Percentiles rank a stretch among this genome's conserved stretches.
phyloP scores from a whole-genome alignment of 1,140 invertebrate genomes.

The Brachionus manjavacas region DNA sequence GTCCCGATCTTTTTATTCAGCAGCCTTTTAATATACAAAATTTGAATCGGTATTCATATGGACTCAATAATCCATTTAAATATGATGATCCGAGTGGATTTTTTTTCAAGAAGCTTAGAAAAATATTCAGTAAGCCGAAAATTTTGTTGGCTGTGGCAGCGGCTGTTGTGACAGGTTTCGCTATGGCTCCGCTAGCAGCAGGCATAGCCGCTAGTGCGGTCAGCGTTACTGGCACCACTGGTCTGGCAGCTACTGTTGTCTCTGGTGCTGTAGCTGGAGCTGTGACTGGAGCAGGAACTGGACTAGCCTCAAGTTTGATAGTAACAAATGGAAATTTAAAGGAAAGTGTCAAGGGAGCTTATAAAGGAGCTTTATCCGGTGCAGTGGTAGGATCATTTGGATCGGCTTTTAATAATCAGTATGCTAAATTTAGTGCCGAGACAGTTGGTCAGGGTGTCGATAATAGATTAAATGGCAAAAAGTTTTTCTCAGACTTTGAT shows the following conservation, averaged over 20 bases:
- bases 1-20: background rate
- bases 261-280: background rate
- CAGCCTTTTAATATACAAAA: slow-evolving; percentile 13
- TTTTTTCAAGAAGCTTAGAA: background rate
- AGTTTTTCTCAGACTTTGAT: slow-evolving; percentile 4
- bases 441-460: background rate
- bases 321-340: background rate
- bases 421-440: background rate
- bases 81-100: background rate
- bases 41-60: background rate
- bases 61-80: background rate
- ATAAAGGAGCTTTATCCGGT: background rate
- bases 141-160: background rate
- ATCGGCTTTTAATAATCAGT: background rate
- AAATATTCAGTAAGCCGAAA: background rate
- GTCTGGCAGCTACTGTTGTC: background rate
- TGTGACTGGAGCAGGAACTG: background rate
- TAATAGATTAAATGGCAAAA: background rate
- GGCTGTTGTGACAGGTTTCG: background rate
- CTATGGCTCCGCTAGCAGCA: background rate
- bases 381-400: background rate
- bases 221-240: background rate
- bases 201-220: background rate
- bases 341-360: background rate
- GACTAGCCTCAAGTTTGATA: background rate